Evolutionary conservation across 2,797 vertebrate genomes (phyloP).

Genomic region (Poeciliopsis infans): DNA sequence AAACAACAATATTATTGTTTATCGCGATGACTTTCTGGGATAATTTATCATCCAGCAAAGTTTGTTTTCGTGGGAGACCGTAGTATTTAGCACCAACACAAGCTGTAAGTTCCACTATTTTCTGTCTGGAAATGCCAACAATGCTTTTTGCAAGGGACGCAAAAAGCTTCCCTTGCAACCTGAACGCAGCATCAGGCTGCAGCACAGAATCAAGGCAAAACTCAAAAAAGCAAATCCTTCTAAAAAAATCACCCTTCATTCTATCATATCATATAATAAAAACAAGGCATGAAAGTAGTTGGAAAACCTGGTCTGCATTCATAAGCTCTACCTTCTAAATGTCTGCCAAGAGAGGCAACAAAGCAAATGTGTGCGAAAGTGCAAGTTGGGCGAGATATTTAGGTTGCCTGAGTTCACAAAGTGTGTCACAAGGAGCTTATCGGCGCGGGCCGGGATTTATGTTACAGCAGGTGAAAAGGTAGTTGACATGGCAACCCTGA

Average conservation of each 20-base stretch:
- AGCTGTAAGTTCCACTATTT: neutral
- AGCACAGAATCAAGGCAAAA: neutral
- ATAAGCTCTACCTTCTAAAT: neutral
- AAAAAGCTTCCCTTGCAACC: neutral
- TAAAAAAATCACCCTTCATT: neutral
- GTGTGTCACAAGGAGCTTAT: slow-evolving; percentile 53
- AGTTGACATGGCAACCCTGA: slow-evolving; percentile 52
- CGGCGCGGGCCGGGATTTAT: slow-evolving; percentile 36
- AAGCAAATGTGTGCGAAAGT: slow-evolving; percentile 4
- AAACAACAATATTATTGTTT: too few relatives aligned
- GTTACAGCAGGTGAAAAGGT: slow-evolving; percentile 18
- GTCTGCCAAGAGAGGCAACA: neutral
- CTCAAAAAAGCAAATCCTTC: neutral
- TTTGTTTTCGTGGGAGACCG: too few relatives aligned
- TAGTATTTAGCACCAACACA: neutral
- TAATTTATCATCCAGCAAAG: too few relatives aligned
- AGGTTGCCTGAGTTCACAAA: slow-evolving; percentile 32
- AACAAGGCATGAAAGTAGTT: neutral
- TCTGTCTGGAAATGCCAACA: neutral
- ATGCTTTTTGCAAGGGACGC: neutral
- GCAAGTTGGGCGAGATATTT: slow-evolving; percentile 6
- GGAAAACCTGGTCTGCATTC: neutral
- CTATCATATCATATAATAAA: neutral
- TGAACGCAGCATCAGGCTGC: neutral
- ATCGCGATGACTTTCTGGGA: too few relatives aligned